phyloP scores from a whole-genome alignment of 2,797 vertebrate species.

The Lepidocolaptes lacrymiger region DNA sequence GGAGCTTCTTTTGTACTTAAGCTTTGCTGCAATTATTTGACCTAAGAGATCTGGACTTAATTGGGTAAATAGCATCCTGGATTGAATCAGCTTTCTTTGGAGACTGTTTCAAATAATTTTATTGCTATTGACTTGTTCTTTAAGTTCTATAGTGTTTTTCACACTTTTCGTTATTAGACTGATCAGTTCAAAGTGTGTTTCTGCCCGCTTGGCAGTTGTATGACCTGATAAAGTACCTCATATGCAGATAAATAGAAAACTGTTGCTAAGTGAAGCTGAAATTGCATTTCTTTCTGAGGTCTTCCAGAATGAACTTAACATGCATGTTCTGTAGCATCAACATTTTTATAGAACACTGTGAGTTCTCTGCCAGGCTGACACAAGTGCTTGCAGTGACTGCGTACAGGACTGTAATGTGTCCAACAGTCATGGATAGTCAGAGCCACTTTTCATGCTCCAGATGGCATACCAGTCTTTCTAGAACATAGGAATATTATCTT shows the following conservation, averaged over 20 bases:
- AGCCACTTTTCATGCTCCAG: not conserved
- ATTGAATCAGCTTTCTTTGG: not conserved
- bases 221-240: not conserved
- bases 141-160: not conserved
- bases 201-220: fast-evolving
- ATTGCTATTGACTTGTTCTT: not conserved
- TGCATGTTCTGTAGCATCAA: not conserved
- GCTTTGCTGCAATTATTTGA: not conserved
- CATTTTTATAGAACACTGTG: not conserved
- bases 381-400: not conserved
- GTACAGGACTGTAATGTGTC: not conserved
- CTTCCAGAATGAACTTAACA: not conserved
- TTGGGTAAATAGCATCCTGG: not conserved
- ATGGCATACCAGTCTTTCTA: not conserved
- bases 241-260: not conserved
- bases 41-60: not conserved
- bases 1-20: not conserved
- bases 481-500: not conserved
- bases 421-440: not conserved
- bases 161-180: not conserved
- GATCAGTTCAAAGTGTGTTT: not conserved
- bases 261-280: not conserved
- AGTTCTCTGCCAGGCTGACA: not conserved
- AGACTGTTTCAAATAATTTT: not conserved
- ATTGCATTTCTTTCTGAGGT: not conserved